Evolutionary conservation across 2,113 vertebrate species (phyloP), one percentile per base, ranked within the genome.

Genomic region (Pseudolaguvia tuberculata): DNA sequence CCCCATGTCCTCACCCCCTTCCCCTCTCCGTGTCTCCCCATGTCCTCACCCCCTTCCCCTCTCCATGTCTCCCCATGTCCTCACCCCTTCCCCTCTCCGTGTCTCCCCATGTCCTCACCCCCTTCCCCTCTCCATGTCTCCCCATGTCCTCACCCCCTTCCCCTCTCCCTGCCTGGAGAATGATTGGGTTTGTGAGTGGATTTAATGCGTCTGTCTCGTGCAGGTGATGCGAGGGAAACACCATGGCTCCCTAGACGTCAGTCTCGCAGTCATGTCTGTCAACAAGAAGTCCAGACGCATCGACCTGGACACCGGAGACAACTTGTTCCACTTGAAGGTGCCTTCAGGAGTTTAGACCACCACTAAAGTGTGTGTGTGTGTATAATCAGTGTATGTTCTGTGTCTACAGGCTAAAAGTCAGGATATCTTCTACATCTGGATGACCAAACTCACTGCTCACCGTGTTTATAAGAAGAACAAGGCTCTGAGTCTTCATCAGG

Each of bases 291-390:
- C 94, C 0, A 93, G 93, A 74, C 90, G 95, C 52, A 92, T 98
- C 0, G 95, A 98, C 80, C 89, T 98, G 79, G 96, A 98, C 73
- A 92, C 93, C 0, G 96, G 95, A 80, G 91, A 96, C 82, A 94
- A 91, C 84, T 91, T 98, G 59, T 96, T 95, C 82, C 96, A 98
- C 86, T 87, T 98, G 69, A 97, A 96, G 94, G 96, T 92, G 71
- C 3, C 42, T 18, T 25, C 6, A 23, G 13, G 1, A 1, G 10
- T 6, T 20, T 27, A 0, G n/a, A n/a, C n/a, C 18, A 4, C 59
- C 35, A 23, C 39, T 1, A 15, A 25, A 8, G 39, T 42, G 39
- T 42, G 39, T 42, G 4, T 42, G 4, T 42, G 39, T 62, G 1
- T 23, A 14, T 45, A 13, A 12, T 39, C 7, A 8, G 6, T 17